Conservation (phyloP, 2,888 invertebrate species). For the Yponomeuta cagnagella region DNA sequence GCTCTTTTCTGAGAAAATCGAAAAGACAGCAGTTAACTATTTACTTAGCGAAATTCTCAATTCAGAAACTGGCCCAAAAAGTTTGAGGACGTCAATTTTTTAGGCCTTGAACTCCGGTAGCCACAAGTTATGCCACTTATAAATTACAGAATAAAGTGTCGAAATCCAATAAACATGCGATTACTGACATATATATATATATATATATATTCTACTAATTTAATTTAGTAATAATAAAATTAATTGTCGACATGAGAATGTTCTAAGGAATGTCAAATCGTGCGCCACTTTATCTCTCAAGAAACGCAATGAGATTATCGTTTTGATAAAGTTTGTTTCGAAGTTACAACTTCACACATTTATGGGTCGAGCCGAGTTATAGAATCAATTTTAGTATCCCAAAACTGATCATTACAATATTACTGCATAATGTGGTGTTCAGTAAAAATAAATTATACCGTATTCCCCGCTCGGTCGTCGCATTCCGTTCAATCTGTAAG, state of each 20-base stretch:
- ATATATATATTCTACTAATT: background rate
- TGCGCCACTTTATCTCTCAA: background rate
- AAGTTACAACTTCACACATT: background rate
- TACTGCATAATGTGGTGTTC: constrained; percentile 20
- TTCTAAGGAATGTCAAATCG: background rate
- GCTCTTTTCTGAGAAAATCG: too few relatives aligned
- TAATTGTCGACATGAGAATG: background rate
- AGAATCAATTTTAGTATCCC: constrained; percentile 21
- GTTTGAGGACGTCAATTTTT: background rate
- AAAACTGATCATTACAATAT: constrained; percentile 30
- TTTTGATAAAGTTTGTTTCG: background rate
- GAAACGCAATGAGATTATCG: background rate
- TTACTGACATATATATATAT: background rate
- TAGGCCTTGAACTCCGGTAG: background rate
- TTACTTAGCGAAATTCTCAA: too few relatives aligned
- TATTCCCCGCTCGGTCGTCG: background rate
- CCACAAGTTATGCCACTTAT: background rate
- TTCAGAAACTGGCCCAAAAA: background rate
- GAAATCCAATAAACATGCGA: background rate
- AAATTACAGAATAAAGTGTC: background rate
- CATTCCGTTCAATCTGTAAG: background rate
- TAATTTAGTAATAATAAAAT: background rate
- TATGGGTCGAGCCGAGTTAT: background rate
- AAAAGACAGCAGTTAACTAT: too few relatives aligned
- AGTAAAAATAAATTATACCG: background rate